Conservation (phyloP, 1,140 invertebrate species). For the Mamestra configurata region DNA sequence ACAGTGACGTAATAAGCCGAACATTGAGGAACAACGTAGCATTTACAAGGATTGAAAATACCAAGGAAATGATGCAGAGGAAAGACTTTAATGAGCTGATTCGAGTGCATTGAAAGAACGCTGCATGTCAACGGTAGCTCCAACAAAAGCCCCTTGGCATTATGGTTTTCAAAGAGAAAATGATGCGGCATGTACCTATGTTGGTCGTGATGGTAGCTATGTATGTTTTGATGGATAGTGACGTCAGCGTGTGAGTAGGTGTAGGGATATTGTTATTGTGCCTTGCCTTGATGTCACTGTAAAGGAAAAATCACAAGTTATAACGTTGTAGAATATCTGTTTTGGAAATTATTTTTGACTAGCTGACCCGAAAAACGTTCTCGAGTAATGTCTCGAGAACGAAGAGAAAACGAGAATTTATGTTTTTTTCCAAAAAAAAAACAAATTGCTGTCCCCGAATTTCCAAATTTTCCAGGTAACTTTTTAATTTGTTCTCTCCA, state of each 20-base stretch:
- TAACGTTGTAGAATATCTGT: too few species aligned
- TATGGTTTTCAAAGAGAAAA: slow-evolving; percentile 75
- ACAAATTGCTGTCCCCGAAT: too few species aligned
- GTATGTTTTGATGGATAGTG: slow-evolving; percentile 20
- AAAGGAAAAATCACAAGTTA: too few species aligned
- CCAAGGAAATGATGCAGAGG: slow-evolving; percentile 77
- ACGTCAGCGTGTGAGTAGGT: slow-evolving; percentile 33
- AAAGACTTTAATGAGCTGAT: slow-evolving; percentile 78
- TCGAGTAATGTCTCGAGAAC: too few species aligned
- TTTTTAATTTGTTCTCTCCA: too few species aligned
- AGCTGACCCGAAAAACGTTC: too few species aligned
- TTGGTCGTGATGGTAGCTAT: slow-evolving; percentile 25
- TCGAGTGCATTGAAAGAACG: slow-evolving; percentile 67
- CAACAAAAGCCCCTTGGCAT: slow-evolving; percentile 72
- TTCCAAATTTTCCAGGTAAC: too few species aligned
- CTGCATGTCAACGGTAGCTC: slow-evolving; percentile 56
- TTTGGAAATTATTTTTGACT: too few species aligned
- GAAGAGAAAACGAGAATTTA: too few species aligned
- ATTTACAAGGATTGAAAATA: slow-evolving; percentile 55
- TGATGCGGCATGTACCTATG: slow-evolving; percentile 49
- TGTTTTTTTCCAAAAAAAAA: too few species aligned
- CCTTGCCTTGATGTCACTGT: background rate
- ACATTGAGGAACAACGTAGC: slow-evolving; percentile 32
- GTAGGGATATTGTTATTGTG: slow-evolving; percentile 4
- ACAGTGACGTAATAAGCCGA: slow-evolving; percentile 34